These are phyloP conservation scores for Ectropis grisescens DNA, from an alignment of 1,140 invertebrate species.

Conservation along the genomic window DNA sequence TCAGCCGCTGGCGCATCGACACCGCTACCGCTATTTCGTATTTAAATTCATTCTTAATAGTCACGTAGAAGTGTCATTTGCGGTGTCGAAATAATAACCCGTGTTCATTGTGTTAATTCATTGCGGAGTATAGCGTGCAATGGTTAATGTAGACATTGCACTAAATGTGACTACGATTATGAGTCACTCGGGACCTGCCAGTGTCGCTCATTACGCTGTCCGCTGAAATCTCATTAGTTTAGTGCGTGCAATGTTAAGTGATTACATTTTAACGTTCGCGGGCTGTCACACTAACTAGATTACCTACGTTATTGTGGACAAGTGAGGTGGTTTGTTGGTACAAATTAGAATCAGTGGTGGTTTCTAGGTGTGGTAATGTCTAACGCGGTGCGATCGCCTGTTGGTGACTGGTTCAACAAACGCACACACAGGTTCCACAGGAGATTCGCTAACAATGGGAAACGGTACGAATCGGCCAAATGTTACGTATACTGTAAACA, in stretches of 20 bases:
- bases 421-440: constrained; percentile 42
- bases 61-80: constrained; percentile 11
- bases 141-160: constrained; percentile 27
- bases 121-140: no score
- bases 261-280: constrained; percentile 57
- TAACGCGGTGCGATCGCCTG: constrained; percentile 41
- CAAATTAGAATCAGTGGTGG: no score
- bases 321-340: constrained; percentile 39
- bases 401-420: constrained; percentile 55
- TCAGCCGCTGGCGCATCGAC: constrained; percentile 25
- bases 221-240: constrained; percentile 62
- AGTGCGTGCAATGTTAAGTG: constrained; percentile 61
- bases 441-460: constrained; percentile 49
- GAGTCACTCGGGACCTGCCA: constrained; percentile 47
- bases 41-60: constrained; percentile 11
- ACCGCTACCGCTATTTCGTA: constrained; percentile 15
- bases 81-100: no score
- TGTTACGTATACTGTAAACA: constrained; percentile 2
- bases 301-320: constrained; percentile 25
- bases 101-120: no score
- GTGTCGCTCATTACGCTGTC: constrained; percentile 56
- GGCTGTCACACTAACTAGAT: constrained; percentile 31
- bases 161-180: constrained; percentile 41
- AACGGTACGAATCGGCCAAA: constrained; percentile 33
- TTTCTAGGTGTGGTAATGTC: constrained; percentile 36